Evolutionary conservation across 2,888 invertebrate genomes (phyloP).

Genomic region (Melangyna quadrimaculata): DNA sequence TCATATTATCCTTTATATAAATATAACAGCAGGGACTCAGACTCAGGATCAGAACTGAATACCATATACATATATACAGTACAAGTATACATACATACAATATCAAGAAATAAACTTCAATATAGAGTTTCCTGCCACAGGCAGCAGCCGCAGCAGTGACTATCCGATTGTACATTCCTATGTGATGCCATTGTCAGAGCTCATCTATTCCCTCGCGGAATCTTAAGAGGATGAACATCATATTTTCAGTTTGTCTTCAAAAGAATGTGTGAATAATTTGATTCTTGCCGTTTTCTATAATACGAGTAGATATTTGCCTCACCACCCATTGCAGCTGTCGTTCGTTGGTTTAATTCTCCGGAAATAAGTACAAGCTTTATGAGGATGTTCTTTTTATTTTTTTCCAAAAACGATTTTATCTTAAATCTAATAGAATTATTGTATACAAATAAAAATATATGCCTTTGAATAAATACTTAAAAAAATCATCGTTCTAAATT

Average conservation of each 20-base stretch:
- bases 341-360: conserved; percentile 64
- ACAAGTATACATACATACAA: no score
- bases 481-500: no score
- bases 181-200: conserved; percentile 25
- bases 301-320: no score
- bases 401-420: not conserved
- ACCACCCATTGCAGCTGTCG: conserved; percentile 40
- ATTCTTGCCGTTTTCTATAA: conserved; percentile 25
- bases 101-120: not conserved
- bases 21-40: not conserved
- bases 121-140: not conserved
- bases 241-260: conserved; percentile 20
- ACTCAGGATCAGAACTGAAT: not conserved
- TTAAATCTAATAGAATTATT: conserved; percentile 15
- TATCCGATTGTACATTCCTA: not conserved
- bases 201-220: conserved; percentile 60
- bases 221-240: conserved; percentile 64
- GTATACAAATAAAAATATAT: not conserved
- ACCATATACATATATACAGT: not conserved
- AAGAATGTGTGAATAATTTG: conserved; percentile 66
- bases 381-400: conserved; percentile 42
- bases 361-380: conserved; percentile 69
- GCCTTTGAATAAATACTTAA: not conserved
- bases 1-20: not conserved
- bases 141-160: not conserved